Evolutionary conservation across 2,113 vertebrate species (phyloP).

Genomic region (Charadrius vociferus): DNA sequence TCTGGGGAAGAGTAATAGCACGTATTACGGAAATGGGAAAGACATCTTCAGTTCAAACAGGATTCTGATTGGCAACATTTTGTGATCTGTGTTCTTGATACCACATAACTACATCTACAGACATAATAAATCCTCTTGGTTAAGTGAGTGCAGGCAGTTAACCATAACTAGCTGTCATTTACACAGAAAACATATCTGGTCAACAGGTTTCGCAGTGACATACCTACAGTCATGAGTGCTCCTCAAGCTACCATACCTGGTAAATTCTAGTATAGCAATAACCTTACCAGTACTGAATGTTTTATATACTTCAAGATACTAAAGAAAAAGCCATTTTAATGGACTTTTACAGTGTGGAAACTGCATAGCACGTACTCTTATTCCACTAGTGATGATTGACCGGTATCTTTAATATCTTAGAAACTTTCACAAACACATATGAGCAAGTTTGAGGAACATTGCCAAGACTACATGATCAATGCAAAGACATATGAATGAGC

Average conservation of each 20-base stretch:
- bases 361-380: neutral
- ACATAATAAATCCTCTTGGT: neutral
- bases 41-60: neutral
- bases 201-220: neutral
- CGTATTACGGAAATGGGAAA: neutral
- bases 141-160: neutral
- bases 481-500: neutral
- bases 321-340: neutral
- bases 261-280: neutral
- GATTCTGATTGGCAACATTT: neutral
- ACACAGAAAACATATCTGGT: neutral
- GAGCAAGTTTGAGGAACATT: neutral
- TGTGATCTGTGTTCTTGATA: rapidly evolving
- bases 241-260: neutral
- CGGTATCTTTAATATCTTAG: neutral
- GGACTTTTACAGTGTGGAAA: neutral
- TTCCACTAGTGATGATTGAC: neutral
- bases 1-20: neutral
- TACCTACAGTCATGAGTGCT: neutral
- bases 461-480: neutral
- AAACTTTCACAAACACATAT: neutral
- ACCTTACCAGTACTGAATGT: neutral
- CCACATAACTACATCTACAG: neutral
- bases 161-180: neutral
- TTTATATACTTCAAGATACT: neutral